A percentile compares a stretch with the other conserved stretches of the same genome.
phyloP scores from a whole-genome alignment of 2,113 vertebrate species.

The Pteronura brasiliensis region DNA sequence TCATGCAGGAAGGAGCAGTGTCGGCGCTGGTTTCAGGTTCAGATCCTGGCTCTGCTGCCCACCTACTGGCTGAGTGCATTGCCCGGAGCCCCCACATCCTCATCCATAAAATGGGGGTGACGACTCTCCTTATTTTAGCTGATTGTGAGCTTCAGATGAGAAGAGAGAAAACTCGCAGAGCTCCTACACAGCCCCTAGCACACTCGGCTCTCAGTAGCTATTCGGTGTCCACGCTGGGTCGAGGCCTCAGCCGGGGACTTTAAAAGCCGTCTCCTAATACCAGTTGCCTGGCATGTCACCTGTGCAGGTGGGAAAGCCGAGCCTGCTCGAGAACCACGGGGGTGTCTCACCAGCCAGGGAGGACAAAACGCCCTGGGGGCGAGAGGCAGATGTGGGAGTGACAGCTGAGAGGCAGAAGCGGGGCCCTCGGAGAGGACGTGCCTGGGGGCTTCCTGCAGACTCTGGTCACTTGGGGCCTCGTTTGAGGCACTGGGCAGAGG shows the following conservation, averaged over 20 bases:
- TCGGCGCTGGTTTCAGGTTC: neutral
- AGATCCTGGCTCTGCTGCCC: neutral
- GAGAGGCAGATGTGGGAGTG: neutral
- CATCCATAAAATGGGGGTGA: neutral
- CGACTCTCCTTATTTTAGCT: neutral
- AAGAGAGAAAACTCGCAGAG: neutral
- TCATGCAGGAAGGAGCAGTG: neutral
- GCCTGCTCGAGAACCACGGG: neutral
- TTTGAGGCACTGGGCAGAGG: neutral
- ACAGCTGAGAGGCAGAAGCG: neutral
- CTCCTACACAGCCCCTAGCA: accelerated
- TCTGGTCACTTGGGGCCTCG: neutral
- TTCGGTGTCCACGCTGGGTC: neutral
- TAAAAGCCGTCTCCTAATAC: neutral
- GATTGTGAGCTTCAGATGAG: neutral
- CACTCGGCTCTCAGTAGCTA: accelerated
- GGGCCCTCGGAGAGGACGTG: neutral
- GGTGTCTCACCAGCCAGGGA: neutral
- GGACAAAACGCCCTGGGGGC: neutral
- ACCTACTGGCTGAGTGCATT: neutral
- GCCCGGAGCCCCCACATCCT: neutral
- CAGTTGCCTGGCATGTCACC: neutral
- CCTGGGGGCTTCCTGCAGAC: neutral
- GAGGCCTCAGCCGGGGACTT: neutral
- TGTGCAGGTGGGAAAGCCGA: neutral